Evolutionary conservation across 2,113 vertebrate genomes (phyloP), one percentile per base, ranked within the genome.

Genomic region (Lasiurus borealis): DNA sequence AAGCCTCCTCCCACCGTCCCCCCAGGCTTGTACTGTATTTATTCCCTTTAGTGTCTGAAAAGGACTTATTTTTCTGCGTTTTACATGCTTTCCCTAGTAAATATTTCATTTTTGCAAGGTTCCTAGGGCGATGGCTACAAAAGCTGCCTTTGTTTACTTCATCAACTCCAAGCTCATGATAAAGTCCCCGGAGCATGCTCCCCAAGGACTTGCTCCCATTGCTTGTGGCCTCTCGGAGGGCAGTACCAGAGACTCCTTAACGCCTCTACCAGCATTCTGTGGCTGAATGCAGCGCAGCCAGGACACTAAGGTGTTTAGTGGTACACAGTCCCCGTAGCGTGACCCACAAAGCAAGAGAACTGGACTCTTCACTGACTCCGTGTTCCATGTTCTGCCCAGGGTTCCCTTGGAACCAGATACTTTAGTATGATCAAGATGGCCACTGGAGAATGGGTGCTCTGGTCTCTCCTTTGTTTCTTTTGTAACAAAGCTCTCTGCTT

Each of bases 101-200:
- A 90, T 44, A 71, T 40, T 93, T 83, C 88, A 72, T 89, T 95
- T 95, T 87, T 86, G 31, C 40, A 77, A 72, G 75, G 29, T 77
- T 87, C 62, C 82, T 71, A 36, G 68, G 40, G 46, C 0, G 4
- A 16, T 1, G 13, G 71, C 44, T n/a, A 14, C 34, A 50, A 64
- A 59, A 82, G 69, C 90, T 57, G 72, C 78, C 87, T 90, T 89
- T 96, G 84, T 92, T 95, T 90, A 92, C 75, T 71, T 90, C n/a
- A 87, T 78, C 12, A 80, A 11, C 6, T 88, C 0, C 25, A 4
- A 86, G n/a, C 48, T 95, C 6, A 6, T 40, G 72, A 19, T 64
- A 15, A 66, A 93, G 29, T 1, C 44, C 54, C 34, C 31, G 44
- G 93, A 27, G 75, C 62, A 31, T 88, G 7, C 90, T 69, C 94